phyloP scores from a whole-genome alignment of 2,888 invertebrate genomes.

The Synanthedon myopaeformis region DNA sequence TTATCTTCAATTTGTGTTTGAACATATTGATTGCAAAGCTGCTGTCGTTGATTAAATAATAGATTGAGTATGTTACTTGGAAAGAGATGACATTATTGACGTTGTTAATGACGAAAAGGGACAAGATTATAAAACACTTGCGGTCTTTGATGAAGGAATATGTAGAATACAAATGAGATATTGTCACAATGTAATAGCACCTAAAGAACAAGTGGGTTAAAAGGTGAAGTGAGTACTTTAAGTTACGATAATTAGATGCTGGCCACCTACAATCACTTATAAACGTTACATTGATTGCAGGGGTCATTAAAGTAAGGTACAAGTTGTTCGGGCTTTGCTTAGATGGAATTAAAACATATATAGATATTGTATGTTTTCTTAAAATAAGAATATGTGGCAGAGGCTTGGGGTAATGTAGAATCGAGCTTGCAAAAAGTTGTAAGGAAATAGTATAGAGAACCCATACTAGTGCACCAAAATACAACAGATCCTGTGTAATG shows the following conservation, averaged over 20 bases:
- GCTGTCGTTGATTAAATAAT: conserved; percentile 34
- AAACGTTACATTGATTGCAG: too few relatives aligned
- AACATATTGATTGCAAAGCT: conserved; percentile 41
- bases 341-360: too few relatives aligned
- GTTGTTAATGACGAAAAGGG: conserved; percentile 20
- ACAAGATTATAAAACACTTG: conserved; percentile 47
- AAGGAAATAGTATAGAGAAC: too few relatives aligned
- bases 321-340: too few relatives aligned
- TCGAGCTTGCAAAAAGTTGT: too few relatives aligned
- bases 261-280: conserved; percentile 3
- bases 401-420: too few relatives aligned
- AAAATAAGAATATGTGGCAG: too few relatives aligned
- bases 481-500: too few relatives aligned
- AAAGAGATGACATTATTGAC: conserved; percentile 29
- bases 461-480: too few relatives aligned
- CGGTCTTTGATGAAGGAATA: conserved; percentile 45
- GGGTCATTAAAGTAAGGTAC: too few relatives aligned
- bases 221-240: conserved; percentile 40
- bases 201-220: conserved; percentile 61
- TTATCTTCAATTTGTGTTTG: conserved; percentile 21
- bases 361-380: too few relatives aligned
- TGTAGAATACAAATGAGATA: conserved; percentile 40
- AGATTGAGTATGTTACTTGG: conserved; percentile 42
- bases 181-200: conserved; percentile 56
- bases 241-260: conserved; percentile 48